These are phyloP conservation scores for Coelopa pilipes DNA, from an alignment of 2,888 invertebrate species.

Conservation along the genomic window DNA sequence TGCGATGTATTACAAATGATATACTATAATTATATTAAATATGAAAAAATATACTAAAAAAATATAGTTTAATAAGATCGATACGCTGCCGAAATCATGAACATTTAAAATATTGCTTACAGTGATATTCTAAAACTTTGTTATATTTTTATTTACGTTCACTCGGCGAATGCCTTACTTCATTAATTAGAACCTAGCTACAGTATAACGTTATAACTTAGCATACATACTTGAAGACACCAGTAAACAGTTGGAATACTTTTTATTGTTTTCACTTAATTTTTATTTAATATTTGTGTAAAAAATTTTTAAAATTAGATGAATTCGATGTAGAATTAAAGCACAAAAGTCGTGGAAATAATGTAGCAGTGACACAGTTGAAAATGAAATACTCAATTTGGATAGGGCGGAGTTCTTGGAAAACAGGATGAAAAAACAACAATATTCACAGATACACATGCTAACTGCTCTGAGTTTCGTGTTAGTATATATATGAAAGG, in stretches of 20 bases:
- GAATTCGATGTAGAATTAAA: too few species aligned
- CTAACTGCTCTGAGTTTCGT: not conserved
- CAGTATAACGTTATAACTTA: not conserved
- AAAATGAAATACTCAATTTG: not conserved
- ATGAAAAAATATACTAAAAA: too few species aligned
- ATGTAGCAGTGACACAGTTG: not conserved
- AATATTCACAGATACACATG: too few species aligned
- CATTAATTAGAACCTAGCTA: conserved; percentile 20
- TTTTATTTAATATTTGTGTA: not conserved
- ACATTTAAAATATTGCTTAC: too few species aligned
- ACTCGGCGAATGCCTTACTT: conserved; percentile 20
- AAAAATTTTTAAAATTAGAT: too few species aligned
- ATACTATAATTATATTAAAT: not conserved
- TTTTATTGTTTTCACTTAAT: not conserved
- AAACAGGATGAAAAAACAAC: too few species aligned
- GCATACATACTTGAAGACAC: not conserved
- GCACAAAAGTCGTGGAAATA: too few species aligned
- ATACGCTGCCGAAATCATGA: too few species aligned
- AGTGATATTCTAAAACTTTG: too few species aligned
- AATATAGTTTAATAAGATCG: too few species aligned
- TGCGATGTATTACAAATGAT: not conserved
- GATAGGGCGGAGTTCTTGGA: not conserved
- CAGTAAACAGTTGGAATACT: conserved; percentile 14
- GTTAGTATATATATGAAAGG: not conserved
- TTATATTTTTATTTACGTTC: too few species aligned